phyloP scores from a whole-genome alignment of 1,140 invertebrate genomes.

The roundworm (Caenorhabditis elegans) region DNA sequence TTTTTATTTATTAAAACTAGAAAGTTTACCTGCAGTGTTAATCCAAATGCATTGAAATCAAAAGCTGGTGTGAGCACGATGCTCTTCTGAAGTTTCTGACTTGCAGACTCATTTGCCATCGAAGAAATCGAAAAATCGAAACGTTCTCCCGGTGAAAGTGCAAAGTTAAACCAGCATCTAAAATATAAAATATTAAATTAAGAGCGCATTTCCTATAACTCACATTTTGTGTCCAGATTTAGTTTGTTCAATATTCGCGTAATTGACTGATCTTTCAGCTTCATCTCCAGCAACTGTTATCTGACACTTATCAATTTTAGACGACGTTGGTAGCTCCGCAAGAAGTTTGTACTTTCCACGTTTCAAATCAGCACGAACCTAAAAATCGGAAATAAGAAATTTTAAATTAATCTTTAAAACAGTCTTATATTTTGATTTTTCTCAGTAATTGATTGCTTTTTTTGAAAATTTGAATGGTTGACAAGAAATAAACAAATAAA shows the following conservation, averaged over 20 bases:
- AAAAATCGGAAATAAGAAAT: not conserved
- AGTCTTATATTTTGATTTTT: no score
- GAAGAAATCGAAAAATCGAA: conserved; percentile 61
- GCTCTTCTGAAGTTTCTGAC: conserved; percentile 56
- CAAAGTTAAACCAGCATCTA: conserved; percentile 52
- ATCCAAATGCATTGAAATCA: conserved; percentile 60
- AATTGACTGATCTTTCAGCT: conserved; percentile 21
- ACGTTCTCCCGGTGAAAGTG: conserved; percentile 54
- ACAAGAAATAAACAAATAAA: not conserved
- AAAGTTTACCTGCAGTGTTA: conserved; percentile 51
- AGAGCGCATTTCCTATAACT: not conserved
- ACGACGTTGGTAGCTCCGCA: conserved; percentile 41
- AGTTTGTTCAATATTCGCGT: conserved; percentile 32
- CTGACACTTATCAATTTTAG: conserved; percentile 46
- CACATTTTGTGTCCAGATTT: conserved; percentile 22
- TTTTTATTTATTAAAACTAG: no score
- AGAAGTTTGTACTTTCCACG: conserved; percentile 51
- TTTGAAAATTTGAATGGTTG: not conserved
- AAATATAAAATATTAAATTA: no score
- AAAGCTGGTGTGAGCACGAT: conserved; percentile 60
- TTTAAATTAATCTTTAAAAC: no score
- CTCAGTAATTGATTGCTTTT: no score
- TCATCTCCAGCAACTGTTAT: conserved; percentile 50
- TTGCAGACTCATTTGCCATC: conserved; percentile 45
- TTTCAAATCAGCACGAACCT: conserved; percentile 55